These are phyloP conservation scores for Phania funesta DNA, from an alignment of 2,888 invertebrate genomes.

Conservation along the genomic window DNA sequence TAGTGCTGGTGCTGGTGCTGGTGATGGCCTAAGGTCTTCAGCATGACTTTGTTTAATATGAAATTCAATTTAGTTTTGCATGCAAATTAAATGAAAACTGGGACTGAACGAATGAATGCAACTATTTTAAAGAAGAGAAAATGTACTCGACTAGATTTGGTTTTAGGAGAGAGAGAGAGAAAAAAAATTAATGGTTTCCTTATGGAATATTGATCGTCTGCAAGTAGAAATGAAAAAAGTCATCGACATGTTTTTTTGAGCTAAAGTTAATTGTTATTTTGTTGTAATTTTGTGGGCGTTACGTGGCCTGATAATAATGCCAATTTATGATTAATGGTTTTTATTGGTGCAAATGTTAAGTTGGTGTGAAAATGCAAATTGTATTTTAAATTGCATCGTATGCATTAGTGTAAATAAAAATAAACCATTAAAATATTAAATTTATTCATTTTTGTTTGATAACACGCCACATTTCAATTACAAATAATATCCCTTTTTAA, in stretches of 20 bases:
- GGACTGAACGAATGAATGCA: constrained; percentile 16
- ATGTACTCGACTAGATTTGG: constrained; percentile 11
- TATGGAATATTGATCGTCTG: constrained; percentile 56
- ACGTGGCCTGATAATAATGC: constrained; percentile 55
- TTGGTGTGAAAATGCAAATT: constrained; percentile 60
- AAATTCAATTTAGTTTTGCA: constrained; percentile 67
- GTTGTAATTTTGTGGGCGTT: constrained; percentile 63
- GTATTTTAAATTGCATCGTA: too few relatives aligned
- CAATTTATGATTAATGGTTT: constrained; percentile 59
- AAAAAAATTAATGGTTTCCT: constrained; percentile 64
- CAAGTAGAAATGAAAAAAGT: background rate
- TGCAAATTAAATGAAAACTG: constrained; percentile 56
- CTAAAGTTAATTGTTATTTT: constrained; percentile 65
- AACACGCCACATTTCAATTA: too few relatives aligned
- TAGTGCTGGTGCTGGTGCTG: constrained; percentile 32
- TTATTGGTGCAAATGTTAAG: constrained; percentile 21
- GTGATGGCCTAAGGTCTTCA: constrained; percentile 61
- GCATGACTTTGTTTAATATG: constrained; percentile 67
- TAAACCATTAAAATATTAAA: too few relatives aligned
- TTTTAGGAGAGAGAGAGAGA: background rate
- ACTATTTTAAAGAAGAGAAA: background rate
- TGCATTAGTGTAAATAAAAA: too few relatives aligned
- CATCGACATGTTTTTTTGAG: constrained; percentile 25
- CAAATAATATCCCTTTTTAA: constrained; percentile 4
- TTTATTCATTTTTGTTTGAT: too few relatives aligned